Evolutionary conservation across 2,113 vertebrate species (phyloP), one percentile per base, ranked within the genome.

Genomic region (Origma solitaria): DNA sequence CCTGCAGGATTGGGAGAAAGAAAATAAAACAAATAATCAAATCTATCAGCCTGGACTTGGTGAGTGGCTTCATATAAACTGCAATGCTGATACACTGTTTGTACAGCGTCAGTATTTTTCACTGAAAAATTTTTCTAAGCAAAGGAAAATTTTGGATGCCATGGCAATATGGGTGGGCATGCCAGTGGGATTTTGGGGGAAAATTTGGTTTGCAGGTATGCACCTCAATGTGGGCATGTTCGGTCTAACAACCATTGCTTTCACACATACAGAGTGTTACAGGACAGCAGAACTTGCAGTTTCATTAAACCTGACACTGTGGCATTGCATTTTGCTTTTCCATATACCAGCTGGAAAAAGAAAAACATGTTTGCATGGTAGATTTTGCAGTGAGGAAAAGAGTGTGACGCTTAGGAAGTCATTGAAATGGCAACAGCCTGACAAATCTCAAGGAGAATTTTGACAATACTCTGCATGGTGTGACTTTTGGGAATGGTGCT

Each of bases 61-160:
- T 53, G 28, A 64, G 65, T 11, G 56, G 27, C 45, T 58, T 60
- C 53, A 56, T 50, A 35, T 28, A 33, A 86, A 68, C 18, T 53
- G 22, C 28, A 92, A n/a, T 37, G 30, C 13, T 77, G 19, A 19
- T 37, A 30, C 7, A 30, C 2, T 0, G 0, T 9, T 71, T 84
- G n/a, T 11, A 68, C 5, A 85, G 10, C 7, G 37, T 57, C 24
- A 16, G 11, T 44, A 21, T 69, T 82, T 94, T 76, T 50, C 54
- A 80, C 27, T 51, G 53, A 40, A 75, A 51, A 45, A 44, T 3
- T 37, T 17, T 71, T 13, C 44, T 57, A 57, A 71, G 58, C 27
- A 76, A 17, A 21, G 56, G 49, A 90, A 13, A 78, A 78, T 23
- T 58, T 49, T 62, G 17, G 37, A 30, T 19, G 38, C 15, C 14